Evolutionary conservation across 2,113 vertebrate genomes (phyloP).

Genomic region (Anser brachyrhynchus): DNA sequence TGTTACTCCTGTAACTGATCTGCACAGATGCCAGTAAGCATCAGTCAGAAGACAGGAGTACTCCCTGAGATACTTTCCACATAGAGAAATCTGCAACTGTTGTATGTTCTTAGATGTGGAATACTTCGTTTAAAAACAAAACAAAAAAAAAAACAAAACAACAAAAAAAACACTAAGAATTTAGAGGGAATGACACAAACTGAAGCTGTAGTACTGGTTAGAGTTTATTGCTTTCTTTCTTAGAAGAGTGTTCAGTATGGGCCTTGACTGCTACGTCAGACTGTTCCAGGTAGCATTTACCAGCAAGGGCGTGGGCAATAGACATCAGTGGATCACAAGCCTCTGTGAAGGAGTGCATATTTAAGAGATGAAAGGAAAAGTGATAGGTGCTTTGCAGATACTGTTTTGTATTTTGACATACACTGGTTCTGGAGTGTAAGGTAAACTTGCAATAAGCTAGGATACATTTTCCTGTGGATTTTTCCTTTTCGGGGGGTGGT

Average conservation of each 20-base stretch:
- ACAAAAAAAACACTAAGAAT: not conserved
- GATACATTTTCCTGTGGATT: not conserved
- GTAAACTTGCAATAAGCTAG: not conserved
- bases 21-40: not conserved
- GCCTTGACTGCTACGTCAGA: not conserved
- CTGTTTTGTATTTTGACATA: not conserved
- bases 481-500: not conserved
- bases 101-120: not conserved
- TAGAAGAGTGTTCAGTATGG: not conserved
- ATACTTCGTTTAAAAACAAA: not conserved
- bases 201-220: not conserved
- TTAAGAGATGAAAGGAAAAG: not conserved
- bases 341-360: not conserved
- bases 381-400: not conserved
- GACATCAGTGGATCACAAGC: not conserved
- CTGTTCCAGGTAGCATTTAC: not conserved
- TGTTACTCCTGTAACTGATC: not conserved
- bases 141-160: not conserved
- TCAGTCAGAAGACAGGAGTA: not conserved
- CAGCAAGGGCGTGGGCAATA: not conserved
- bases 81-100: rapidly evolving
- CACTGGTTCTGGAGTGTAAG: not conserved
- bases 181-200: not conserved
- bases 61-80: not conserved
- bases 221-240: not conserved